A percentile compares a stretch with the other conserved stretches of the same genome.
Conservation (phyloP, 2,888 invertebrate species). For the Ischnura elegans region DNA sequence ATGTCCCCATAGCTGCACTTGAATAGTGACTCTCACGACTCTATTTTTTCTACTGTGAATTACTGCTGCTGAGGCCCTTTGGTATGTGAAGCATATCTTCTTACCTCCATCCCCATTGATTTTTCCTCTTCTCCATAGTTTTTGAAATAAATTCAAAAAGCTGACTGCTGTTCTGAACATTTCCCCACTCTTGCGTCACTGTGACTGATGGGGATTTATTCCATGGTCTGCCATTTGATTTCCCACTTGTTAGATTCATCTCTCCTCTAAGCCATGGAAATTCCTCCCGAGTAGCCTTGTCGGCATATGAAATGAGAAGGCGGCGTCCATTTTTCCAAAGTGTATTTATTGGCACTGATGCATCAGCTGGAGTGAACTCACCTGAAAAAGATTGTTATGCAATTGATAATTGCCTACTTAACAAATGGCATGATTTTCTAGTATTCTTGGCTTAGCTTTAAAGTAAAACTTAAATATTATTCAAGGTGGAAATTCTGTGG, state of each 20-base stretch:
- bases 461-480: no score
- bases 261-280: conserved; percentile 55
- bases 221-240: conserved; percentile 25
- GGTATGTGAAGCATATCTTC: neutral
- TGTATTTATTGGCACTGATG: conserved; percentile 56
- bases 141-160: conserved; percentile 43
- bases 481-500: no score
- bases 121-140: conserved; percentile 48
- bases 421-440: no score
- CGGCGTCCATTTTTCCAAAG: conserved; percentile 64
- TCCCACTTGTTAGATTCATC: neutral
- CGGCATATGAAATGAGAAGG: conserved; percentile 59
- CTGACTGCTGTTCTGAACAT: conserved; percentile 53
- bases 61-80: no score
- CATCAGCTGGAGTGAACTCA: conserved; percentile 50
- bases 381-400: neutral
- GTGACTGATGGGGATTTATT: conserved; percentile 9
- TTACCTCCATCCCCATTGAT: conserved; percentile 50
- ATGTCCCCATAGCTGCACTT: no score
- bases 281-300: conserved; percentile 53
- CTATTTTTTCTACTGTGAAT: no score
- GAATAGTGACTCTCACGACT: no score
- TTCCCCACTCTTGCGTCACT: conserved; percentile 55
- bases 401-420: no score
- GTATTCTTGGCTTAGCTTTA: no score